Evolutionary conservation across 2,113 vertebrate genomes (phyloP).

Genomic region (Notothenia coriiceps): DNA sequence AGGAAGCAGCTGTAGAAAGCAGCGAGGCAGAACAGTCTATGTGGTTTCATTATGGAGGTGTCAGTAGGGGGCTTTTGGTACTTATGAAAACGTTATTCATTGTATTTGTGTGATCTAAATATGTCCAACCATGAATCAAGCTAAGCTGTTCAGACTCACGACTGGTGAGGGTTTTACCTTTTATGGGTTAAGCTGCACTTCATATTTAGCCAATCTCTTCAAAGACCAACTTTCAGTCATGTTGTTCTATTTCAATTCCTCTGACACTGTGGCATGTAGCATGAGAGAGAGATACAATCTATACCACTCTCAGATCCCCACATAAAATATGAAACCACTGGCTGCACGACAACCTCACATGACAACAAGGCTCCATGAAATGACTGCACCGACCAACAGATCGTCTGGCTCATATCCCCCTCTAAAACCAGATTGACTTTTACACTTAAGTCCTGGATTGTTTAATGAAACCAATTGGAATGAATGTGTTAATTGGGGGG

Average conservation of each 20-base stretch:
- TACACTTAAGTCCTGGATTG: neutral
- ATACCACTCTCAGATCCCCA: neutral
- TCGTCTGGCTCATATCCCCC: neutral
- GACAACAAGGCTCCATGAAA: slow-evolving; percentile 26
- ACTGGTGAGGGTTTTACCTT: neutral
- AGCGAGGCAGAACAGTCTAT: slow-evolving; percentile 6
- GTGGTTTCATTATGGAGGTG: slow-evolving; percentile 23
- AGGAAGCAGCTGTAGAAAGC: slow-evolving; percentile 43
- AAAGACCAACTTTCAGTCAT: neutral
- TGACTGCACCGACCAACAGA: neutral
- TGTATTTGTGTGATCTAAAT: slow-evolving; percentile 23
- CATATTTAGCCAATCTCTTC: neutral
- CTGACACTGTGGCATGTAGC: too few species aligned
- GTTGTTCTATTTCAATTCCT: too few species aligned
- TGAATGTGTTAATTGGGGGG: neutral
- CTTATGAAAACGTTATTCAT: neutral
- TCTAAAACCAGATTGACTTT: neutral
- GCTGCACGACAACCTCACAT: neutral
- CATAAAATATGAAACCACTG: neutral
- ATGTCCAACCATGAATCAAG: neutral
- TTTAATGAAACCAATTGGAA: neutral
- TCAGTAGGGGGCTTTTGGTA: neutral
- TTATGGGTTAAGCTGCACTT: neutral
- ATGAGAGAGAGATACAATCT: neutral
- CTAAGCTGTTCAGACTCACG: neutral